Evolutionary conservation across 2,797 vertebrate genomes (phyloP).

Genomic region (Melopsittacus undulatus): DNA sequence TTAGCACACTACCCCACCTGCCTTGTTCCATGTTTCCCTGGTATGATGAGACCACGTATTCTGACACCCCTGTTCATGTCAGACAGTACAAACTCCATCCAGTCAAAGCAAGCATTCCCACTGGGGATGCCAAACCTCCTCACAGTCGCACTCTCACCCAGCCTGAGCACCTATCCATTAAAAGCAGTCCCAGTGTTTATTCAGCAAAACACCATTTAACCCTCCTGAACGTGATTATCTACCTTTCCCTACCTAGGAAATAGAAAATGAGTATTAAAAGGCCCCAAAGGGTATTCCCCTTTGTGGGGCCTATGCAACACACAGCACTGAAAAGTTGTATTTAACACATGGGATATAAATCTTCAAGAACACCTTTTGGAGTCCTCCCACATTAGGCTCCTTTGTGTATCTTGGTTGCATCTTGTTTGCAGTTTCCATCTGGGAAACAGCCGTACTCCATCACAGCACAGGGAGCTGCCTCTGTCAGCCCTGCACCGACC

Average conservation of each 20-base stretch:
- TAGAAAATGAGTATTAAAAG: neutral
- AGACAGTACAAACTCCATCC: neutral
- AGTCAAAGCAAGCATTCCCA: neutral
- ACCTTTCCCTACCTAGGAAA: neutral
- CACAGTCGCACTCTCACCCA: neutral
- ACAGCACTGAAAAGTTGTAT: neutral
- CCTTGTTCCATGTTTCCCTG: neutral
- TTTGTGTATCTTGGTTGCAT: conserved; percentile 20
- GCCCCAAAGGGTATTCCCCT: neutral
- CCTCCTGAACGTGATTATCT: neutral
- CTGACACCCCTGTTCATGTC: neutral
- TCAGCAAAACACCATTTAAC: neutral
- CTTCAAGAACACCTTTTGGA: neutral
- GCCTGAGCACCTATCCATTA: neutral
- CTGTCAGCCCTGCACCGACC: conserved; percentile 8
- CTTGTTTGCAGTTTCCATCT: conserved; percentile 40
- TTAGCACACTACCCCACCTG: neutral
- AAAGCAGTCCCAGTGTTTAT: neutral
- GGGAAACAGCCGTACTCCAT: conserved; percentile 48
- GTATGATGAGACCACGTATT: neutral
- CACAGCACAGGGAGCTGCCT: conserved; percentile 54
- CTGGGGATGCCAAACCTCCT: neutral
- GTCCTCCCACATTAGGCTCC: neutral
- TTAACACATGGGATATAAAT: neutral
- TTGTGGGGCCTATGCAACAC: neutral